phyloP scores from a whole-genome alignment of 2,888 invertebrate species.

The Cephus nigrinus region DNA sequence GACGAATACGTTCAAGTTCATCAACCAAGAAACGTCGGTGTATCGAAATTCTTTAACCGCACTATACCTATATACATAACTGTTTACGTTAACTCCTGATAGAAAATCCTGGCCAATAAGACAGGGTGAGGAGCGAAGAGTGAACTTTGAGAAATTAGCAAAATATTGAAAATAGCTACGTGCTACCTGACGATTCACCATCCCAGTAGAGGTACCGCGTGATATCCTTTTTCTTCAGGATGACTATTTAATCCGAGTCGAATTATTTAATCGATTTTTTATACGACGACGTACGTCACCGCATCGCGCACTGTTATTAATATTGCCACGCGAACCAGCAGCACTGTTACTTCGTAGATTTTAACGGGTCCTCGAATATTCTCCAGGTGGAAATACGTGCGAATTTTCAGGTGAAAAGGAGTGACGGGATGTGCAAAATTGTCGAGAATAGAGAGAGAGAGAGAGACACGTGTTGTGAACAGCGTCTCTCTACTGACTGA shows the following conservation, averaged over 20 bases:
- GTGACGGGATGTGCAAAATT: background rate
- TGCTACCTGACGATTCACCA: background rate
- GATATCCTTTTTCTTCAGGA: background rate
- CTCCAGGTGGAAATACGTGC: background rate
- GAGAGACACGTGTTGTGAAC: conserved; percentile 38
- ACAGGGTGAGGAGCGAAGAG: background rate
- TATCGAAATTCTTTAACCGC: background rate
- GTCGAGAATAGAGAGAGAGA: conserved; percentile 6
- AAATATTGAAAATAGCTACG: background rate
- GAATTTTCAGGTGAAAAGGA: background rate
- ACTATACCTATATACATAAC: background rate
- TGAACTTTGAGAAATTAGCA: background rate
- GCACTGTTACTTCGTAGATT: background rate
- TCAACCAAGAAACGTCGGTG: background rate
- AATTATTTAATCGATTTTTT: background rate
- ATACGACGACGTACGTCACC: background rate
- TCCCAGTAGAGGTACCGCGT: background rate
- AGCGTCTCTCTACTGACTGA: conserved; percentile 50
- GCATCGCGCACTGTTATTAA: background rate
- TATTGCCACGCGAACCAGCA: background rate
- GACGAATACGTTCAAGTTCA: background rate
- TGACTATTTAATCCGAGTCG: background rate
- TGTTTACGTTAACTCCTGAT: background rate
- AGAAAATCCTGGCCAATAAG: background rate
- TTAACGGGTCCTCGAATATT: background rate